Evolutionary conservation across 2,888 invertebrate species (phyloP).

Genomic region (Gisinianus flammeolus): DNA sequence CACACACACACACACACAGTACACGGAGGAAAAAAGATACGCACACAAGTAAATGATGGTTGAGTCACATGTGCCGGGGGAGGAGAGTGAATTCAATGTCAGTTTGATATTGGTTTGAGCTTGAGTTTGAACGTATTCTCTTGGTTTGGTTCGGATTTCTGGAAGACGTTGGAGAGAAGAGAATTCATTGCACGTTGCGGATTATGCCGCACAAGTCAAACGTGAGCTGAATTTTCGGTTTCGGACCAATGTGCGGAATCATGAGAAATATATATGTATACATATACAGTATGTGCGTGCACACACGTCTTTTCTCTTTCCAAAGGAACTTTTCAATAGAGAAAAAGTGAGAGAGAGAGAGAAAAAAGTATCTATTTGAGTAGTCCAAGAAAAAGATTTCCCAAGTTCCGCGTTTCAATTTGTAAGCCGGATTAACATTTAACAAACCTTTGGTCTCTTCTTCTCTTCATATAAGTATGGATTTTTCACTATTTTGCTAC

Average conservation of each 20-base stretch:
- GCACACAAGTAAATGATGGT: too few species aligned
- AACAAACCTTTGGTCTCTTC: slow-evolving; percentile 27
- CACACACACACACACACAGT: too few species aligned
- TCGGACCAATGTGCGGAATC: neutral
- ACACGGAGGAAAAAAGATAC: too few species aligned
- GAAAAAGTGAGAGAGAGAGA: neutral
- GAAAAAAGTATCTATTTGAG: neutral
- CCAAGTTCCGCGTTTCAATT: slow-evolving; percentile 26
- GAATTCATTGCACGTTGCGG: slow-evolving; percentile 47
- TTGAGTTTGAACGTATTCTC: neutral
- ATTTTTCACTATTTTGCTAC: too few species aligned
- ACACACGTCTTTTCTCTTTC: neutral
- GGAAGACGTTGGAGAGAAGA: neutral
- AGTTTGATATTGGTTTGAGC: neutral
- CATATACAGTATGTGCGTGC: neutral
- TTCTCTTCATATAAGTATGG: neutral
- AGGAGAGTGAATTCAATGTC: neutral
- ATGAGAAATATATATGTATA: neutral
- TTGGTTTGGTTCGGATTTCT: neutral
- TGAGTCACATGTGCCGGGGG: neutral
- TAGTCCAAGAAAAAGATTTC: slow-evolving; percentile 8
- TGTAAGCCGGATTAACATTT: slow-evolving; percentile 30
- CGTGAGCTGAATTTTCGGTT: slow-evolving; percentile 41
- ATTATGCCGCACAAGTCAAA: slow-evolving; percentile 48
- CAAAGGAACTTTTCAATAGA: neutral